Evolutionary conservation across 2,113 vertebrate genomes (phyloP), one percentile per base, ranked within the genome.

Genomic region (Oreochromis spilurus): DNA sequence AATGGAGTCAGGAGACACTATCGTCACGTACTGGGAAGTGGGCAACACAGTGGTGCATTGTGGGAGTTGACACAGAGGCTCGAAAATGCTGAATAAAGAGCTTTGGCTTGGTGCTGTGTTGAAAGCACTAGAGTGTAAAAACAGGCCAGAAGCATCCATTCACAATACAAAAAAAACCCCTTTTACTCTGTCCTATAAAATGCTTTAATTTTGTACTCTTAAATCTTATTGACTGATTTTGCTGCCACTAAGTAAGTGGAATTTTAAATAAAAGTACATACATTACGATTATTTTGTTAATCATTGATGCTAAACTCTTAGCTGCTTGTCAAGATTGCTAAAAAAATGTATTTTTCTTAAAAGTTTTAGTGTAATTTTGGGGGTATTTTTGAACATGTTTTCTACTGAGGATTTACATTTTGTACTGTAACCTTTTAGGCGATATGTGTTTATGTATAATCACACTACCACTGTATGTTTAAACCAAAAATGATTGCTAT

Each of bases 51-150:
- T 34, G 62, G 79, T 87, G 89, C 81, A 83, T 81, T 92, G 67
- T 91, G 86, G 87, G 90, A 88, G 21, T 10, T 90, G 89, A 90
- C 81, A 89, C 81, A 89, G 36, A 91, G 81, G 36, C 26, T 5
- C 4, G 1, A 57, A 79, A 79, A 29, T 9, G 16, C 83, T 84
- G 50, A 90, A 84, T 26, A 86, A 24, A 58, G 48, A 16, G 55
- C 62, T 85, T 85, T 79, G 57, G 83, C 82, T 65, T 79, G 54
- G 36, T 21, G 60, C 8, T 1, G 21, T 21, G 58, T 26, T 75
- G 29, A 84, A 90, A 78, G 21, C 14, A 34, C 31, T 2, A 67
- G 87, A 87, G 82, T 52, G 43, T 53, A 57, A 31, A 62, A 84
- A 70, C 2, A 79, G 62, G 36, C 52, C n/a, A 16, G 83, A 12